Evolutionary conservation across 1,140 invertebrate genomes (phyloP).

Genomic region (Charaxes varanes): DNA sequence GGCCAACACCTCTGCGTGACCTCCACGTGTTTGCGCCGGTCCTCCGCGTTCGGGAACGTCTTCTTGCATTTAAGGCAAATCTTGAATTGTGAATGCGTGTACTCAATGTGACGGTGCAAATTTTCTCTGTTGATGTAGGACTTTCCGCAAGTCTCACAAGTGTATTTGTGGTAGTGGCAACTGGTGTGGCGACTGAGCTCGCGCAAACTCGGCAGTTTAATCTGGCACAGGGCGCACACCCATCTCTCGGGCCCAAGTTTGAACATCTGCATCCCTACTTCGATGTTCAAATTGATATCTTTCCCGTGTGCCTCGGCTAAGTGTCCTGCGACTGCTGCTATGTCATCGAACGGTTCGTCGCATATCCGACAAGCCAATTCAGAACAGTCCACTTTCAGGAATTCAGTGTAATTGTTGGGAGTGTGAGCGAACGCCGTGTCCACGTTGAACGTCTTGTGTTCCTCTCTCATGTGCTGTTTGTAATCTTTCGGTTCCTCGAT

Average conservation of each 20-base stretch:
- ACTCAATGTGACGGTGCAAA: conserved; percentile 30
- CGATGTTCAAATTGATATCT: conserved; percentile 30
- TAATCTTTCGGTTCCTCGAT: conserved; percentile 41
- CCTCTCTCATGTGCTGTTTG: conserved; percentile 35
- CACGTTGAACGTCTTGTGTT: conserved; percentile 38
- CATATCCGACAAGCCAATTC: conserved; percentile 43
- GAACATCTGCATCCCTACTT: conserved; percentile 46
- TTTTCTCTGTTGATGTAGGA: conserved; percentile 40
- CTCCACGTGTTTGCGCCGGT: conserved; percentile 30
- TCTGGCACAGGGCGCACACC: conserved; percentile 31
- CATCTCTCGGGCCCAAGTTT: conserved; percentile 36
- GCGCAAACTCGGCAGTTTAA: conserved; percentile 35
- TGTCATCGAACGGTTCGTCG: conserved; percentile 18
- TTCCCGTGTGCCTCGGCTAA: conserved; percentile 30
- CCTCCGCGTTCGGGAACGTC: conserved; percentile 29
- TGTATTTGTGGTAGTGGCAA: conserved; percentile 45
- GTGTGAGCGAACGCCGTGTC: conserved; percentile 43
- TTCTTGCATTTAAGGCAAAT: conserved; percentile 42
- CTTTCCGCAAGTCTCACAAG: conserved; percentile 52
- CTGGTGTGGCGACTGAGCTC: conserved; percentile 43
- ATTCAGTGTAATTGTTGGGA: conserved; percentile 32
- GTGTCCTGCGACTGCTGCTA: conserved; percentile 32
- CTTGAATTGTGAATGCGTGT: conserved; percentile 27
- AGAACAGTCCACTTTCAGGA: conserved; percentile 48
- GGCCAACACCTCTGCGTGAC: conserved; percentile 32